These are phyloP conservation scores for Triplophysa siluroides DNA, from an alignment of 2,113 vertebrate species.

Conservation along the genomic window DNA sequence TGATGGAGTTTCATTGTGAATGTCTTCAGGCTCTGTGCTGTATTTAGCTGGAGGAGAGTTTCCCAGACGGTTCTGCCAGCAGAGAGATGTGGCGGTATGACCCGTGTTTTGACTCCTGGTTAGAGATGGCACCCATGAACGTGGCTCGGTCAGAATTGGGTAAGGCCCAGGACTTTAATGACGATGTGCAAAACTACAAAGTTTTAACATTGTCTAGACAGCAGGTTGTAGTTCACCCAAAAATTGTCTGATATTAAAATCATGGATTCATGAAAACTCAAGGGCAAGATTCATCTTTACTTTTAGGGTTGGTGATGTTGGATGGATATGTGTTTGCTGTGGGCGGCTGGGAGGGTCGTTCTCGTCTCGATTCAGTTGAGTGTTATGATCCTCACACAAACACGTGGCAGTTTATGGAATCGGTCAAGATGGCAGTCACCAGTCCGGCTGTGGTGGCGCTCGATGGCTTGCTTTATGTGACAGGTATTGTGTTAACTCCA, in stretches of 20 bases:
- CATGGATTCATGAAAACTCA: too few relatives aligned
- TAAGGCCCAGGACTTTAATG: conserved; percentile 36
- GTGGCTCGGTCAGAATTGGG: conserved; percentile 79
- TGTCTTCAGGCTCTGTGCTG: conserved; percentile 70
- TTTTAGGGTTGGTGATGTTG: conserved; percentile 76
- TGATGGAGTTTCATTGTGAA: neutral
- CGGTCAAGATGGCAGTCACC: conserved; percentile 80
- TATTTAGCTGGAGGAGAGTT: conserved; percentile 80
- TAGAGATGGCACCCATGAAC: conserved; percentile 82
- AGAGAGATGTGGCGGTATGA: conserved; percentile 83
- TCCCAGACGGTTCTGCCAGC: conserved; percentile 79
- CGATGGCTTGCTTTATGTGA: conserved; percentile 79
- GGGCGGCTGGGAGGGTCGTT: conserved; percentile 79
- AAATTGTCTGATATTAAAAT: too few relatives aligned
- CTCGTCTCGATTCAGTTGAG: conserved; percentile 77
- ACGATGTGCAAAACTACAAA: too few relatives aligned
- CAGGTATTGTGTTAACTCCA: conserved; percentile 61
- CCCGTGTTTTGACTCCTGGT: conserved; percentile 79
- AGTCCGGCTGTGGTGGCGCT: conserved; percentile 79
- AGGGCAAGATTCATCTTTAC: neutral
- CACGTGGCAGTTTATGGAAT: conserved; percentile 76
- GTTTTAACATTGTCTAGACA: too few relatives aligned
- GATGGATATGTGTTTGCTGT: conserved; percentile 80
- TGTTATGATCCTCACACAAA: conserved; percentile 79
- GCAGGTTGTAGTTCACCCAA: too few relatives aligned